A percentile compares a stretch with the other conserved stretches of the same genome.
phyloP scores from a whole-genome alignment of 2,797 vertebrate species.

The Lerista edwardsae region DNA sequence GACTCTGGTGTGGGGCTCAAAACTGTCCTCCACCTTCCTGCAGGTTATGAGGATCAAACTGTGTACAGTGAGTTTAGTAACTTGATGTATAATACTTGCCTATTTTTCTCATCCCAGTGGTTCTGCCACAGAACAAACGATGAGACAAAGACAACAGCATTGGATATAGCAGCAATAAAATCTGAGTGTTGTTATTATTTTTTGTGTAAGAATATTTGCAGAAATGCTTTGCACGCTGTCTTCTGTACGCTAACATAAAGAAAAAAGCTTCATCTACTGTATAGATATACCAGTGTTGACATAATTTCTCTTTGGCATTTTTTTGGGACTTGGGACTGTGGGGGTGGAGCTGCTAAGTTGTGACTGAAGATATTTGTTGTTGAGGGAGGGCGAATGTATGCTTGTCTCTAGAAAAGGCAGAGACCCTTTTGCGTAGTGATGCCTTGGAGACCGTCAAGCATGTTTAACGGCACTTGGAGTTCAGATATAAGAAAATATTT shows the following conservation, averaged over 20 bases:
- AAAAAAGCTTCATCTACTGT: slow-evolving; percentile 64
- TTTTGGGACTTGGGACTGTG: slow-evolving; percentile 36
- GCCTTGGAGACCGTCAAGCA: slow-evolving; percentile 52
- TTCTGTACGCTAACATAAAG: slow-evolving; percentile 78
- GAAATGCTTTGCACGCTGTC: slow-evolving; percentile 87
- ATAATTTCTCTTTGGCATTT: slow-evolving; percentile 31
- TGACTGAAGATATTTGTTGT: slow-evolving; percentile 50
- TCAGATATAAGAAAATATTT: slow-evolving; percentile 36
- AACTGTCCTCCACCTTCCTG: slow-evolving; percentile 39
- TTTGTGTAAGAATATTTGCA: slow-evolving; percentile 85
- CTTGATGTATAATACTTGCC: slow-evolving; percentile 44
- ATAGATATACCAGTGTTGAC: slow-evolving; percentile 35
- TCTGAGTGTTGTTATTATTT: slow-evolving; percentile 80
- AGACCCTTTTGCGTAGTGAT: slow-evolving; percentile 34
- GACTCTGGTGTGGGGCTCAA: slow-evolving; percentile 11
- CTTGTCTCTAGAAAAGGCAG: slow-evolving; percentile 47
- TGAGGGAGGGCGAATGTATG: slow-evolving; percentile 37
- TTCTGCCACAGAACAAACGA: slow-evolving; percentile 43
- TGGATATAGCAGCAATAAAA: slow-evolving; percentile 90
- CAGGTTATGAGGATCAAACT: slow-evolving; percentile 48
- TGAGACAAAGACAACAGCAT: slow-evolving; percentile 78
- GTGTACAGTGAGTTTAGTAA: slow-evolving; percentile 63
- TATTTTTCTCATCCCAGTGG: slow-evolving; percentile 45
- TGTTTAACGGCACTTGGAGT: slow-evolving; percentile 41
- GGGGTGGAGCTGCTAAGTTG: slow-evolving; percentile 55